Evolutionary conservation across 2,113 vertebrate species (phyloP).

Genomic region (Athene noctua): DNA sequence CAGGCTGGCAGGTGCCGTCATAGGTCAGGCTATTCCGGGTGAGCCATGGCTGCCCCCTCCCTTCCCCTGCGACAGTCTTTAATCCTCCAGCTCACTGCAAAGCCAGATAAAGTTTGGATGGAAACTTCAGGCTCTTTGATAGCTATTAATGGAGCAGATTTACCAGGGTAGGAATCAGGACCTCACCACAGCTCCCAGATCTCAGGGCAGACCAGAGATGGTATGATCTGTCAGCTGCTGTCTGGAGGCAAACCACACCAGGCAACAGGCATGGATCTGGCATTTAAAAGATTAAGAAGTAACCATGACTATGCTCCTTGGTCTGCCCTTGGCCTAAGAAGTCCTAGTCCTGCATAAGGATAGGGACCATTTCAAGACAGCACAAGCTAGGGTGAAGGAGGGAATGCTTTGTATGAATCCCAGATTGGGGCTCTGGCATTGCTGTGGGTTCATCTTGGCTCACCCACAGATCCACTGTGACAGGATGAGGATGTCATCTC

Average conservation of each 20-base stretch:
- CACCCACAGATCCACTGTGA: background rate
- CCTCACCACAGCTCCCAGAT: background rate
- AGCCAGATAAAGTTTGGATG: slow-evolving; percentile 58
- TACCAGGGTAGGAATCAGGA: slow-evolving; percentile 20
- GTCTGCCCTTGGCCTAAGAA: slow-evolving; percentile 25
- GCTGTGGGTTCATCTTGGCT: background rate
- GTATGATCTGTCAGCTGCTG: slow-evolving; percentile 38
- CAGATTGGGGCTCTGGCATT: background rate
- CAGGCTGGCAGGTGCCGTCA: background rate
- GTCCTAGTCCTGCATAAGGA: background rate
- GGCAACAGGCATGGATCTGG: background rate
- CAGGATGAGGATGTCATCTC: background rate
- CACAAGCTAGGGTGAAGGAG: background rate
- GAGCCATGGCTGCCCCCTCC: slow-evolving; percentile 7
- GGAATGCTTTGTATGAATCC: background rate
- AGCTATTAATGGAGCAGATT: slow-evolving; percentile 67
- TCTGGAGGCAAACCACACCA: background rate
- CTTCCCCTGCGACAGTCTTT: background rate
- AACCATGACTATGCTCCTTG: background rate
- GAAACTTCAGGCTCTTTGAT: slow-evolving; percentile 62
- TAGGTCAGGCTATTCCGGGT: slow-evolving; percentile 59
- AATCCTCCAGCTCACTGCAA: slow-evolving; percentile 56
- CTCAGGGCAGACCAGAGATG: background rate
- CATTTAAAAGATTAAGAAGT: slow-evolving; percentile 6
- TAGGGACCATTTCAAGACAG: background rate